Evolutionary conservation across 2,797 vertebrate genomes (phyloP), one percentile per base, ranked within the genome.

Genomic region (Echeneis naucrates): DNA sequence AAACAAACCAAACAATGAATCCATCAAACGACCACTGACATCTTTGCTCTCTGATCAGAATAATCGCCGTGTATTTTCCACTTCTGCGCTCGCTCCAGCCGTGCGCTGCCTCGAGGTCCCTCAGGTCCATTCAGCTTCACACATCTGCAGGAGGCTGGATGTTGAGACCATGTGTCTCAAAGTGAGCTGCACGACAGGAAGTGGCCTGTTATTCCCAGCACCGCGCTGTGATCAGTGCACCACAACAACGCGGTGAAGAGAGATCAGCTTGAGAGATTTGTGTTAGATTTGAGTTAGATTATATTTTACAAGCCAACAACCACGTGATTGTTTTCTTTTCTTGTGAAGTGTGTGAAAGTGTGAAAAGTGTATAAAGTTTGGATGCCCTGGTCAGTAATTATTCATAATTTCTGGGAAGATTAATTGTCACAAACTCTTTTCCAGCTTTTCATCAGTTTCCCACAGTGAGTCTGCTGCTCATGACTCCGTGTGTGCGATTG

Each of bases 361-460:
- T 17, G 19, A 30, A 19, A 52, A n/a, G n/a, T 45, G n/a, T 45
- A 9, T n/a, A 21, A 45, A 21, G 42, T 3, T 12, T 21, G 44
- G 21, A 11, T 48, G 13, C 23, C 21, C 16, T 26, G 13, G 12
- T 35, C 19, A 21, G 9, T 24, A 48, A 21, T 23, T 47, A 47
- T 8, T 4, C 45, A 8, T 42, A 1, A 1, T 42, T 32, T 32
- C 21, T 33, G 23, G 8, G 33, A 37, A 38, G 2, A 21, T 5
- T 35, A 23, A 35, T 23, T 5, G 3, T 37, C 68, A 55, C 78
- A 84, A 59, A 52, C 74, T 72, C 69, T 84, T 88, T 88, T 91
- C 87, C 75, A 12, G 30, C 61, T 9, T 48, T 37, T 44, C 72
- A 90, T 92, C 87, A 70, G 35, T 78, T 92, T 91, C 87, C 87